Percentiles rank a stretch among this genome's conserved stretches.
These are phyloP conservation scores for Florisuga fusca DNA, from an alignment of 2,797 vertebrate genomes.

Conservation along the genomic window DNA sequence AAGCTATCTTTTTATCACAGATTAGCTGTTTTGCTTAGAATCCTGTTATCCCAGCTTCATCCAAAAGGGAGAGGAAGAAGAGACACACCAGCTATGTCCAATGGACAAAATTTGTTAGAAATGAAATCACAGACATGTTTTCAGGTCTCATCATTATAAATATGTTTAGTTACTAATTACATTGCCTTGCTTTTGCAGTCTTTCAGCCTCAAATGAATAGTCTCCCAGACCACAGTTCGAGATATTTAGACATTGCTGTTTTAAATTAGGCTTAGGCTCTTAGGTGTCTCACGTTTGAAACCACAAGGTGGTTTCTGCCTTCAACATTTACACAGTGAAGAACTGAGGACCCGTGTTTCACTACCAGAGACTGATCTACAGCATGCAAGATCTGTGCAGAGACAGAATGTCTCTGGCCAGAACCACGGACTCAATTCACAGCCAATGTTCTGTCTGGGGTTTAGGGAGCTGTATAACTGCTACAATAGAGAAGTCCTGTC, in stretches of 20 bases:
- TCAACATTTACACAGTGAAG: neutral
- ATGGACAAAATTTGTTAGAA: neutral
- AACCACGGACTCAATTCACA: neutral
- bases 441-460: rapidly evolving
- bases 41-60: neutral
- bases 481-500: neutral
- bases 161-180: neutral
- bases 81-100: neutral
- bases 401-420: neutral
- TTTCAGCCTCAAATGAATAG: neutral
- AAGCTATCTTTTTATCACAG: neutral
- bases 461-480: neutral
- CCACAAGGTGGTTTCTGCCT: neutral
- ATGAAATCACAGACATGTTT: neutral
- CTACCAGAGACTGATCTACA: neutral
- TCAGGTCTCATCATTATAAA: neutral
- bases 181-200: neutral
- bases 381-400: rapidly evolving
- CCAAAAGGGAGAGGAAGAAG: neutral
- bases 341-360: neutral
- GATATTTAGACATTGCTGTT: neutral
- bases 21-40: neutral
- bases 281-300: neutral
- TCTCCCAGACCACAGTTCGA: neutral
- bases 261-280: neutral